Percentiles rank a stretch among this genome's conserved stretches.
Conservation (phyloP, 2,888 invertebrate genomes). For the Rhodophaea formosa region DNA sequence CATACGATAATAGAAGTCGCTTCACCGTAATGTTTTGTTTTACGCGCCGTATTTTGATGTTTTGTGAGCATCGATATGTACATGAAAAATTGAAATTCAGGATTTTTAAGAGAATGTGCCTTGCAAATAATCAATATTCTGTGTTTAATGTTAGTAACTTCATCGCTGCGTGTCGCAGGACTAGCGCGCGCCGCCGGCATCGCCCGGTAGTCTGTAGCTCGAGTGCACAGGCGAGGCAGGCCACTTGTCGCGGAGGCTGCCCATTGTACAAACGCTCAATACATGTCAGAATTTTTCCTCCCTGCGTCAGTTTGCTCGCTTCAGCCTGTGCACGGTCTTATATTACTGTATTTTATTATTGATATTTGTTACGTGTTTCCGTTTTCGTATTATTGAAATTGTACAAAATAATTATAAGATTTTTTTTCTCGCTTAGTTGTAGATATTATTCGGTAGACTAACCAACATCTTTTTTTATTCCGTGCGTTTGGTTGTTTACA, state of each 20-base stretch:
- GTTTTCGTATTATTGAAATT: conserved; percentile 53
- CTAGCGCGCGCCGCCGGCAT: conserved; percentile 24
- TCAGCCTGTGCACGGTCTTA: conserved; percentile 41
- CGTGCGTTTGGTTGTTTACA: conserved; percentile 37
- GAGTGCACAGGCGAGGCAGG: conserved; percentile 43
- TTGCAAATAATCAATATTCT: conserved; percentile 81
- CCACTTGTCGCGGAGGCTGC: conserved; percentile 36
- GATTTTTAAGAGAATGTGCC: conserved; percentile 81
- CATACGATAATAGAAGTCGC: conserved; percentile 63
- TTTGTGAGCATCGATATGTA: conserved; percentile 62
- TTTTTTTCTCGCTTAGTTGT: conserved; percentile 56
- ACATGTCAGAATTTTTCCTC: conserved; percentile 24
- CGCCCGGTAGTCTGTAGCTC: conserved; percentile 18
- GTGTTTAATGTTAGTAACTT: conserved; percentile 78
- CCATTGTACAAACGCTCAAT: conserved; percentile 29
- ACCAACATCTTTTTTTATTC: conserved; percentile 37
- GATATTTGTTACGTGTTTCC: conserved; percentile 52
- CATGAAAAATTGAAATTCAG: conserved; percentile 74
- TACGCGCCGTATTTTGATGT: conserved; percentile 58
- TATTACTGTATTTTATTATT: conserved; percentile 43
- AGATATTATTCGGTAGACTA: conserved; percentile 55
- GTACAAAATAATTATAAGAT: conserved; percentile 74
- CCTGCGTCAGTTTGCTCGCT: conserved; percentile 31
- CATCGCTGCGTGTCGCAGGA: conserved; percentile 57
- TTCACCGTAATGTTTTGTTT: conserved; percentile 50